Evolutionary conservation across 2,888 invertebrate genomes (phyloP).

Genomic region (Koerneria pararmatus): DNA sequence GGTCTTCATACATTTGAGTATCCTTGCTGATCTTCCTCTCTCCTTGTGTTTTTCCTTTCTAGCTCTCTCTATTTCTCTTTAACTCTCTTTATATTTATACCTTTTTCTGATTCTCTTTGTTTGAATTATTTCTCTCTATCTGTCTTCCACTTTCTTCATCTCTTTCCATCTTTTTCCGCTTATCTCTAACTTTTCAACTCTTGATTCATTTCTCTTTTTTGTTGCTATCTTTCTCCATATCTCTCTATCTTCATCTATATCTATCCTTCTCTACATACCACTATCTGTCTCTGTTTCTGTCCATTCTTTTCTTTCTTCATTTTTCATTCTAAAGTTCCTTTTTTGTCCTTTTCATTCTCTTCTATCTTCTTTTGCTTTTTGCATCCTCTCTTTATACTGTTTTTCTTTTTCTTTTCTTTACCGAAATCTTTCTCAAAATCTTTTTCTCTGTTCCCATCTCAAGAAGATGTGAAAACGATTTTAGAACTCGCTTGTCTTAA

Average conservation of each 20-base stretch:
- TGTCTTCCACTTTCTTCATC: conserved; percentile 28
- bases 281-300: too few species aligned
- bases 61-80: conserved; percentile 12
- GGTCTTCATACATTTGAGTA: too few species aligned
- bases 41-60: conserved; percentile 9
- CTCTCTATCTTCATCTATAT: too few species aligned
- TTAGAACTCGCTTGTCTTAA: too few species aligned
- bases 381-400: background rate
- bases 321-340: too few species aligned
- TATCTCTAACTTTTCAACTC: background rate
- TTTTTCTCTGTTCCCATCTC: background rate
- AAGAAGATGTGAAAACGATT: background rate
- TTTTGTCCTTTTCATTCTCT: conserved; percentile 6
- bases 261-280: too few species aligned
- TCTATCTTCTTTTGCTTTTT: conserved; percentile 13
- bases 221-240: too few species aligned
- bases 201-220: background rate
- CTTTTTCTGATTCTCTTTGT: conserved; percentile 8
- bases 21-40: conserved; percentile 3
- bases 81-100: background rate
- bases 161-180: conserved; percentile 14
- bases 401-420: conserved; percentile 9
- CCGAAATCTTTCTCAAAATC: background rate
- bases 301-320: too few species aligned
- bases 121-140: conserved; percentile 25